These are phyloP conservation scores for Eupithecia subfuscata DNA, from an alignment of 2,888 invertebrate genomes.

Conservation along the genomic window DNA sequence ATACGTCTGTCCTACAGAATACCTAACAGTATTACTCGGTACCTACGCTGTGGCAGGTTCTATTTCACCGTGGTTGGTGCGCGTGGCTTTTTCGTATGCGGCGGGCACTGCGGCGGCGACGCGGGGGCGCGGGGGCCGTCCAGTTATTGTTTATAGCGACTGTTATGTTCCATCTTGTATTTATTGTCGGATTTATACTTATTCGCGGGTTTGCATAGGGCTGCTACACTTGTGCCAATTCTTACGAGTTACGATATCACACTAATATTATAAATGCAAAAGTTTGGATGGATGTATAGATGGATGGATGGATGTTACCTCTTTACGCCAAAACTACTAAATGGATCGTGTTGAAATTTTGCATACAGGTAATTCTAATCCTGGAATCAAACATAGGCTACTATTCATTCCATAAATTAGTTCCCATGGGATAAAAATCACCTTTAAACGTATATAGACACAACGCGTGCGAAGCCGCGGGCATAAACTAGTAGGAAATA, in stretches of 20 bases:
- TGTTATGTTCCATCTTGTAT: slow-evolving; percentile 34
- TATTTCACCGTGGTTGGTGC: slow-evolving; percentile 16
- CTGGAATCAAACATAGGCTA: too few species aligned
- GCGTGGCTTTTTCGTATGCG: slow-evolving; percentile 36
- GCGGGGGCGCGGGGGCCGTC: slow-evolving; percentile 22
- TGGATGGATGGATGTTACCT: too few species aligned
- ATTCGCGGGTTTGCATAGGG: background rate
- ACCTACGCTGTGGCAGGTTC: background rate
- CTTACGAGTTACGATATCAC: background rate
- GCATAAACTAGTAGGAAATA: too few species aligned
- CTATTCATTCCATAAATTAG: too few species aligned
- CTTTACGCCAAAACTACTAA: too few species aligned
- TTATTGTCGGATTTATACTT: slow-evolving; percentile 22
- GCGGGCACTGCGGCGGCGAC: slow-evolving; percentile 33
- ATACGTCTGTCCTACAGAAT: background rate
- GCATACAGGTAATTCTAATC: too few species aligned
- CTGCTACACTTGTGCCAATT: background rate
- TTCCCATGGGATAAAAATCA: too few species aligned
- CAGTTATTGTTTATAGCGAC: slow-evolving; percentile 38
- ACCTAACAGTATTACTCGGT: background rate
- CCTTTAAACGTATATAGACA: too few species aligned
- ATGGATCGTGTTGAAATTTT: too few species aligned
- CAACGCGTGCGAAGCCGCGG: too few species aligned
- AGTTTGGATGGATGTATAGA: too few species aligned
- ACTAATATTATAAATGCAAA: too few species aligned